Evolutionary conservation across 2,888 invertebrate genomes (phyloP).

Genomic region (Quadroppia sp.): DNA sequence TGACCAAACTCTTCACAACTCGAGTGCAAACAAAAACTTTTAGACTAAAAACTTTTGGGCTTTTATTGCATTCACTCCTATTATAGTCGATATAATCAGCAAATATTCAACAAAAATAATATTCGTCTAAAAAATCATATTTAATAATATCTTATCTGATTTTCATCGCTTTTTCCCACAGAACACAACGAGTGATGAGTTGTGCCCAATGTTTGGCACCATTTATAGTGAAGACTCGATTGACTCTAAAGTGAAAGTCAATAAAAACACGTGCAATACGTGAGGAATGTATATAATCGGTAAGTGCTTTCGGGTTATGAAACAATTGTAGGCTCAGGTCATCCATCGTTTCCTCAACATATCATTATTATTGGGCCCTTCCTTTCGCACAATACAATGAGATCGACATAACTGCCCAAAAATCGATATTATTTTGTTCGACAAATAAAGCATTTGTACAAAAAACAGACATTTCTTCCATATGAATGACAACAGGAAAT

Average conservation of each 20-base stretch:
- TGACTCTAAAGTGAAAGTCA: constrained; percentile 33
- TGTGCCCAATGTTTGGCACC: not conserved
- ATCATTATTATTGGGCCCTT: not conserved
- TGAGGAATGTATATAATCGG: not conserved
- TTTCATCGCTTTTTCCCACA: constrained; percentile 16
- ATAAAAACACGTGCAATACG: constrained; percentile 33
- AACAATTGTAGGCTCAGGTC: not conserved
- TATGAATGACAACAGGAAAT: constrained; percentile 17
- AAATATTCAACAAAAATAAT: constrained; percentile 26
- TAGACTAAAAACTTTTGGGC: not conserved
- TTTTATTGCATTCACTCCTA: not conserved
- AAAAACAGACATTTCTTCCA: not conserved
- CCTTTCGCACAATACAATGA: not conserved
- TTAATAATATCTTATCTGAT: constrained; percentile 29
- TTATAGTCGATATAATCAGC: constrained; percentile 17
- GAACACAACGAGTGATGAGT: constrained; percentile 1
- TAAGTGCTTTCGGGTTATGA: not conserved
- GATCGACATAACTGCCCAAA: not conserved
- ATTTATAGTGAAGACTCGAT: not conserved
- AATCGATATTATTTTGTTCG: constrained; percentile 4
- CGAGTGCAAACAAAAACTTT: constrained; percentile 29
- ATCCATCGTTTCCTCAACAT: constrained; percentile 6
- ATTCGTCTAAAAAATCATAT: not conserved
- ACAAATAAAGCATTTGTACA: not conserved
- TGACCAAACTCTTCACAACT: constrained; percentile 17